Conservation (phyloP, 53 echinoderm and acorn worm genomes). For the Hippasteria phrygiana region DNA sequence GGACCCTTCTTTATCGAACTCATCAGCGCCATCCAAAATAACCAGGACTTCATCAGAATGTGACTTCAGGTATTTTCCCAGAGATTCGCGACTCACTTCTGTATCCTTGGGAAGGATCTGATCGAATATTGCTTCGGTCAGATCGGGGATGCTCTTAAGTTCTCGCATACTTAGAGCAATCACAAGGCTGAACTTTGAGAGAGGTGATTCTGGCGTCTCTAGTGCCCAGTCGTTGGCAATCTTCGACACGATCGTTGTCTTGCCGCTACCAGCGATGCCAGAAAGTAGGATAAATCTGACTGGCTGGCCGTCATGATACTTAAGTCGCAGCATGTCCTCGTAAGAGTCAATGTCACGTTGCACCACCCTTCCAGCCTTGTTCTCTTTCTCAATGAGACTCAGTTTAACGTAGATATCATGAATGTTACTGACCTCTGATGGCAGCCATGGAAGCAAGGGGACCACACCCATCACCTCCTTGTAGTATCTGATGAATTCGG, state of each 20-base stretch:
- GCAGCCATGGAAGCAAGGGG: conserved; percentile 50
- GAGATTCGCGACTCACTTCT: neutral
- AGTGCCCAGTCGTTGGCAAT: conserved; percentile 65
- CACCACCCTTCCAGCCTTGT: neutral
- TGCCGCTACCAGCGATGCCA: conserved; percentile 65
- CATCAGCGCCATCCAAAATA: conserved; percentile 63
- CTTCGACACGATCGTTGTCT: conserved; percentile 59
- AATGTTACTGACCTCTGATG: conserved; percentile 14
- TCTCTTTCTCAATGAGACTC: conserved; percentile 4
- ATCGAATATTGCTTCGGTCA: conserved; percentile 46
- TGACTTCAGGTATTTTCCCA: conserved; percentile 12
- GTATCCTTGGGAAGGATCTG: conserved; percentile 48
- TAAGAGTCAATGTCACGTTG: neutral
- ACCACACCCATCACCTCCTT: conserved; percentile 34
- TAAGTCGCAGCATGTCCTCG: conserved; percentile 25
- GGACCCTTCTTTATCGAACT: conserved; percentile 20
- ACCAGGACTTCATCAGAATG: conserved; percentile 43
- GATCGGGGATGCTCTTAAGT: conserved; percentile 13
- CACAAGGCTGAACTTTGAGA: conserved; percentile 41
- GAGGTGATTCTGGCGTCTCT: neutral
- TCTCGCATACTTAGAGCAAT: conserved; percentile 47
- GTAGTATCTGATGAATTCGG: conserved; percentile 38
- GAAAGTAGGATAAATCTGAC: conserved; percentile 9
- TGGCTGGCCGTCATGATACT: neutral
- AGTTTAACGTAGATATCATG: conserved; percentile 43